Evolutionary conservation across 2,113 vertebrate species (phyloP).

Genomic region (Bungarus multicinctus): DNA sequence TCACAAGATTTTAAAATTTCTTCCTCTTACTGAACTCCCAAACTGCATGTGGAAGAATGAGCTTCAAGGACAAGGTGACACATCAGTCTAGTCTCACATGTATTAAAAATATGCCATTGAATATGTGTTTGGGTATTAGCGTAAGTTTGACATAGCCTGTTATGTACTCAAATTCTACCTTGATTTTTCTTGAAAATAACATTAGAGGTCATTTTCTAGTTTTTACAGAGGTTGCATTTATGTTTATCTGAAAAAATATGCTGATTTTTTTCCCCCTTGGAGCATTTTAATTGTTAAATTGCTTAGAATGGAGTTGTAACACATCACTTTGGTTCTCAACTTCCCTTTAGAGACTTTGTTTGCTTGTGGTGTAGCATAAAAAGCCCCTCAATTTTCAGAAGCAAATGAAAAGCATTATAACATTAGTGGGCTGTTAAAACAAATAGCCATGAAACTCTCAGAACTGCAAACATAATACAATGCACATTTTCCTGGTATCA

Average conservation of each 20-base stretch:
- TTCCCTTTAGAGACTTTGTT: neutral
- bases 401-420: conserved; percentile 14
- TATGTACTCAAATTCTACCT: neutral
- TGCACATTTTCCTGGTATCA: conserved; percentile 4
- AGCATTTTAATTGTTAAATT: conserved; percentile 4
- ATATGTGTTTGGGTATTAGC: neutral
- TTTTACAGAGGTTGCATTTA: neutral
- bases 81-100: neutral
- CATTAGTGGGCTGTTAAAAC: conserved; percentile 31
- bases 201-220: neutral
- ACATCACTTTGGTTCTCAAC: neutral
- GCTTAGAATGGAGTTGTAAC: neutral
- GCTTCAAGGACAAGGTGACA: neutral
- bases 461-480: conserved; percentile 4
- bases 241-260: neutral
- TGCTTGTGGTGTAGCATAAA: neutral
- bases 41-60: neutral
- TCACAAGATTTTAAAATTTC: neutral
- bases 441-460: conserved; percentile 9
- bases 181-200: neutral
- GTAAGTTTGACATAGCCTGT: neutral
- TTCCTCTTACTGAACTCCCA: neutral
- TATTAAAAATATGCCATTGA: neutral
- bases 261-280: neutral
- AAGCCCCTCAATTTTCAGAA: conserved; percentile 3